Evolutionary conservation across 2,888 invertebrate genomes (phyloP).

Genomic region (Lottia scabra): DNA sequence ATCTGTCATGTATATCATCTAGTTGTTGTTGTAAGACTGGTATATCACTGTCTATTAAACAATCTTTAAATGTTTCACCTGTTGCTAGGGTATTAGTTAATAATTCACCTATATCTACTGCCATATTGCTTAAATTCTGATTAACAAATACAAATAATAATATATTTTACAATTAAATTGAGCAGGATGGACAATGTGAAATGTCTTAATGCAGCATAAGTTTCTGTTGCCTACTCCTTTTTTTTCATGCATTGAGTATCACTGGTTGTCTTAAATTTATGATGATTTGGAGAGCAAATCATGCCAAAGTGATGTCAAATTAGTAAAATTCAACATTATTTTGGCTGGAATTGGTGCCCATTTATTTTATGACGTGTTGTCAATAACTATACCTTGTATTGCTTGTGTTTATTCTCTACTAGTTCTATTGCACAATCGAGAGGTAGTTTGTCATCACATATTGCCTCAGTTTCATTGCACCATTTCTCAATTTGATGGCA

Average conservation of each 20-base stretch:
- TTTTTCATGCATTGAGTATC: too few relatives aligned
- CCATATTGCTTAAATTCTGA: slow-evolving; percentile 53
- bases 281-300: too few relatives aligned
- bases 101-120: slow-evolving; percentile 50
- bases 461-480: slow-evolving; percentile 91
- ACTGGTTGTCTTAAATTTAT: too few relatives aligned
- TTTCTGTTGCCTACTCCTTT: too few relatives aligned
- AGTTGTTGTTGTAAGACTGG: slow-evolving; percentile 85
- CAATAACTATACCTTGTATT: slow-evolving; percentile 65
- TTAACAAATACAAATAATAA: slow-evolving; percentile 11
- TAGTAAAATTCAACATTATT: too few relatives aligned
- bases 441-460: slow-evolving; percentile 83
- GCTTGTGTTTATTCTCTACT: slow-evolving; percentile 87
- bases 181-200: too few relatives aligned
- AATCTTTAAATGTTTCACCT: slow-evolving; percentile 83
- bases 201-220: too few relatives aligned
- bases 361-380: too few relatives aligned
- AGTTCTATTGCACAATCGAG: slow-evolving; percentile 82
- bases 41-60: slow-evolving; percentile 87
- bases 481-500: slow-evolving; percentile 86
- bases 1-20: slow-evolving; percentile 82
- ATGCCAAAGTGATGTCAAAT: too few relatives aligned
- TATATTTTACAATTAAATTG: too few relatives aligned
- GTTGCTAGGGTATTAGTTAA: slow-evolving; percentile 79
- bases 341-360: too few relatives aligned